phyloP scores from a whole-genome alignment of 1,140 invertebrate species.

The Macrobrachium rosenbergii region DNA sequence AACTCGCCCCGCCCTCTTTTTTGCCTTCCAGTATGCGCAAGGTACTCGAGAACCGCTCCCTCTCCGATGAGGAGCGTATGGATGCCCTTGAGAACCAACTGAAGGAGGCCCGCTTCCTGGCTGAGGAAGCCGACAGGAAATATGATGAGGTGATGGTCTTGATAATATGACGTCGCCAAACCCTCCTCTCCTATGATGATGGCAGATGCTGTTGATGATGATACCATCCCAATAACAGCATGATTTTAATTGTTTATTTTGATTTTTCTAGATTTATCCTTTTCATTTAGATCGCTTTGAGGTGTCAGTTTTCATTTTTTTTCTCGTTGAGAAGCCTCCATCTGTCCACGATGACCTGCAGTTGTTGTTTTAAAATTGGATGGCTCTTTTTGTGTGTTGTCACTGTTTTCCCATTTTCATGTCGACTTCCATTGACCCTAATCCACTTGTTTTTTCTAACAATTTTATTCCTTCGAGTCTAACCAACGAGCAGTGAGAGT shows the following conservation, averaged over 20 bases:
- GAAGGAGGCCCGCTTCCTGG: slow-evolving; percentile 99
- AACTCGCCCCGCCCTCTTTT: background rate
- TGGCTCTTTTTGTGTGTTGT: background rate
- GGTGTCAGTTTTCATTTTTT: too few species aligned
- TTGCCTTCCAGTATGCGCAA: slow-evolving; percentile 89
- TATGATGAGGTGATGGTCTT: slow-evolving; percentile 95
- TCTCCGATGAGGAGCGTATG: slow-evolving; percentile 99
- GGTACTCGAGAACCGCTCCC: slow-evolving; percentile 99
- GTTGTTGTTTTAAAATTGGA: too few species aligned
- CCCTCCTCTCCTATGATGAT: background rate
- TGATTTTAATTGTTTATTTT: too few species aligned
- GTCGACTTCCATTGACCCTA: too few species aligned
- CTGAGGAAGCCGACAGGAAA: slow-evolving; percentile 99
- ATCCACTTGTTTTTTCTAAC: too few species aligned
- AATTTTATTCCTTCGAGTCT: too few species aligned
- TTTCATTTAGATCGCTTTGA: too few species aligned
- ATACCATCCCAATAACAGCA: too few species aligned
- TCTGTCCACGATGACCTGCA: too few species aligned
- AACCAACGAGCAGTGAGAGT: too few species aligned
- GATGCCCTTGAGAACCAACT: slow-evolving; percentile 98
- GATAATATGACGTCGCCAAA: background rate
- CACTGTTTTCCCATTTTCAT: background rate
- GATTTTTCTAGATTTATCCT: too few species aligned
- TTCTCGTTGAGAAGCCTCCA: too few species aligned
- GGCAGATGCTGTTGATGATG: background rate